Conservation (phyloP, 2,113 vertebrate species). For the Grammomys dolichurus region DNA sequence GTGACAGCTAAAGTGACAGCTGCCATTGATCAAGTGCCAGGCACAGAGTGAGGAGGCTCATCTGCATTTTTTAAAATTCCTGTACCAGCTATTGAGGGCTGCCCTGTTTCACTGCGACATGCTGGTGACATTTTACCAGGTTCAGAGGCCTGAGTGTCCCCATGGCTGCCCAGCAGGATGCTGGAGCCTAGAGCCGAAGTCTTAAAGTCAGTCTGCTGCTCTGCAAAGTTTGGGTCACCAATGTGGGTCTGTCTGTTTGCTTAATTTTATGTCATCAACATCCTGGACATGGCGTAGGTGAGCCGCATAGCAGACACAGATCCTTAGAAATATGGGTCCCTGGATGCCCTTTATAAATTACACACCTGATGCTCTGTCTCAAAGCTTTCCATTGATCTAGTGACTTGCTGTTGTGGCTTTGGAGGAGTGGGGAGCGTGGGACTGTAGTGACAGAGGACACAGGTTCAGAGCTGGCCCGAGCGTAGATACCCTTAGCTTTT, state of each 20-base stretch:
- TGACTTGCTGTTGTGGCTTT: background rate
- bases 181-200: background rate
- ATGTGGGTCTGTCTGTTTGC: background rate
- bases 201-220: accelerated
- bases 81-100: background rate
- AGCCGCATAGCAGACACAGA: background rate
- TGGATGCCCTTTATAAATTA: accelerated
- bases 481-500: accelerated
- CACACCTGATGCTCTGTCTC: background rate
- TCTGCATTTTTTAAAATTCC: background rate
- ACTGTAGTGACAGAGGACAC: background rate
- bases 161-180: background rate
- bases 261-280: background rate
- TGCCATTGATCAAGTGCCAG: background rate
- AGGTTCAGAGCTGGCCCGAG: background rate
- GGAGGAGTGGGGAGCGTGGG: background rate
- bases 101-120: background rate
- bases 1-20: background rate
- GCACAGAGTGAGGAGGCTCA: no score
- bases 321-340: accelerated
- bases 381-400: background rate
- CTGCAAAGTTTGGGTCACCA: background rate
- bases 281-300: background rate
- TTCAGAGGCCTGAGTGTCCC: accelerated
- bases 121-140: background rate